These are phyloP conservation scores for Macroramphosus scolopax DNA, from an alignment of 2,797 vertebrate genomes.

Conservation along the genomic window DNA sequence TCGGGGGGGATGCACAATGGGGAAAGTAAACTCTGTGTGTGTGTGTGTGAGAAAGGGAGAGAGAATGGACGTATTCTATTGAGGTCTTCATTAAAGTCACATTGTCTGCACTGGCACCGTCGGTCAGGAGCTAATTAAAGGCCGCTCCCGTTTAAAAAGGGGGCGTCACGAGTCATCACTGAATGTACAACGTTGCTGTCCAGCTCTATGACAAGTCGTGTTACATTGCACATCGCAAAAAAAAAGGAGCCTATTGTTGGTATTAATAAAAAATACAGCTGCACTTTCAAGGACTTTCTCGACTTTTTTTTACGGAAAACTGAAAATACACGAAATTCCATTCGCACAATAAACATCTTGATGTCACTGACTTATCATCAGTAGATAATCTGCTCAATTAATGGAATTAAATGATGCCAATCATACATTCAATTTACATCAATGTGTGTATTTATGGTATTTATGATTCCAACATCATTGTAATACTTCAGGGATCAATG, in stretches of 20 bases:
- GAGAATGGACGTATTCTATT: slow-evolving; percentile 28
- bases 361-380: too few species aligned
- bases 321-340: too few species aligned
- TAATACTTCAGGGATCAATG: too few species aligned
- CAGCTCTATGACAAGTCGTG: too few species aligned
- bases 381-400: too few species aligned
- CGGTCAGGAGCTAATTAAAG: slow-evolving; percentile 41
- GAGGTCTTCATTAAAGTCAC: slow-evolving; percentile 41
- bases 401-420: too few species aligned
- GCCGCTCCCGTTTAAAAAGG: slow-evolving; percentile 24
- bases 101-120: slow-evolving; percentile 49
- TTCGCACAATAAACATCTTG: too few species aligned
- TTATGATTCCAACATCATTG: too few species aligned
- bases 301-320: slow-evolving; percentile 14
- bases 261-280: slow-evolving; percentile 41
- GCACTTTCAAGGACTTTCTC: slow-evolving; percentile 29
- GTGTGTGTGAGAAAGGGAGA: not conserved
- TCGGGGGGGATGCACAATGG: slow-evolving; percentile 44
- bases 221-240: slow-evolving; percentile 40
- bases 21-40: slow-evolving; percentile 39
- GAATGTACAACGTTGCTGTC: slow-evolving; percentile 60
- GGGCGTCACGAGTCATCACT: slow-evolving; percentile 42
- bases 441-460: too few species aligned
- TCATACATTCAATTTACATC: too few species aligned
- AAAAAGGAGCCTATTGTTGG: slow-evolving; percentile 39